phyloP scores from a whole-genome alignment of 2,797 vertebrate genomes.

The Hyperoplus lanceolatus region DNA sequence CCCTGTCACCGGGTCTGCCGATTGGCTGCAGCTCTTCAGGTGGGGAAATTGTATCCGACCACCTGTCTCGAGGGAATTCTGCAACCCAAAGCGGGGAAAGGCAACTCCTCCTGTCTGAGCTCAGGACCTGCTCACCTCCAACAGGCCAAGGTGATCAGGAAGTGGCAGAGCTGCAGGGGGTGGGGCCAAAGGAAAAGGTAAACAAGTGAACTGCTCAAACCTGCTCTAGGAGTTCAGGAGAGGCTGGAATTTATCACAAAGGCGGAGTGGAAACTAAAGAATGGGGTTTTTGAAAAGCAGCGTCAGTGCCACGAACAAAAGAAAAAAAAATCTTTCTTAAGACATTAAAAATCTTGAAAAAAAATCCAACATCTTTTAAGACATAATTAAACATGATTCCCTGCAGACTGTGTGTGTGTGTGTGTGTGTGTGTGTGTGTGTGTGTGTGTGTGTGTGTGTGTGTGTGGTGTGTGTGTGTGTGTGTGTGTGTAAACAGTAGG shows the following conservation, averaged over 20 bases:
- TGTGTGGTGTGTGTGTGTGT: background rate
- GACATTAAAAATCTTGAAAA: constrained; percentile 32
- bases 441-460: background rate
- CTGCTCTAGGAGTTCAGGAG: constrained; percentile 68
- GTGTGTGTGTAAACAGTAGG: constrained; percentile 28
- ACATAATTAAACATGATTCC: no score
- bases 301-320: background rate
- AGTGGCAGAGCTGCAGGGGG: constrained; percentile 69
- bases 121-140: constrained; percentile 66
- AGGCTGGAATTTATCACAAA: constrained; percentile 37
- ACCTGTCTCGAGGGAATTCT: constrained; percentile 46
- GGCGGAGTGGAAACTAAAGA: background rate
- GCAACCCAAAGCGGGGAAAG: constrained; percentile 16
- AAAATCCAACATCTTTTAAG: no score
- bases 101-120: constrained; percentile 38
- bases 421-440: background rate
- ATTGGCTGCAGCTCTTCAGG: constrained; percentile 48
- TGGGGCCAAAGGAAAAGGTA: constrained; percentile 71
- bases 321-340: background rate
- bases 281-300: background rate
- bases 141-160: constrained; percentile 82
- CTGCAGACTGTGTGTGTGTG: constrained; percentile 5
- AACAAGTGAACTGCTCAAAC: constrained; percentile 82
- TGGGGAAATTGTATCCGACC: constrained; percentile 58
- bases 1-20: constrained; percentile 31